Evolutionary conservation across 2,888 invertebrate genomes (phyloP), one percentile per base, ranked within the genome.

Genomic region (Pristionchus maxplancki): DNA sequence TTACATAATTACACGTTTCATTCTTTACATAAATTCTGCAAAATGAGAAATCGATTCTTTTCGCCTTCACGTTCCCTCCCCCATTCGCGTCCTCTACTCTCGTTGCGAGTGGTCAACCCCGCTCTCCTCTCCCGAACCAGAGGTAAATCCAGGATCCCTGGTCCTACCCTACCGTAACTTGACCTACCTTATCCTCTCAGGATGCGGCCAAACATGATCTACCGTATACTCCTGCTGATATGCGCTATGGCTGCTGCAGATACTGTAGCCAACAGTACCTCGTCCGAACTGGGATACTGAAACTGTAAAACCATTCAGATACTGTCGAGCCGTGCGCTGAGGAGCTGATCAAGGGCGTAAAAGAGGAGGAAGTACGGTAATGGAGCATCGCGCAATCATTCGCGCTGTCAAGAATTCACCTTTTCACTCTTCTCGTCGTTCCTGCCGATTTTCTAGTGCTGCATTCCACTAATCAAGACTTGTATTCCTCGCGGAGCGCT

Each of bases 41-140:
- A 58, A 58, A 58, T 24, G 24, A 58, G 24, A n/a, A 58, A n/a
- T n/a, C 1, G 9, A 24, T 24, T 9, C 2, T 9, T 24, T n/a
- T 24, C 24, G 9, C 24, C 24, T 58, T 58, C 58, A 3, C 58
- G 1, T n/a, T 20, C 24, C 8, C 24, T n/a, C 58, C 53, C 58
- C 6, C 58, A 58, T 58, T 58, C 58, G n/a, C 58, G 58, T 58
- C 58, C 58, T 58, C 58, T 58, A 24, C 58, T 58, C 58, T 58
- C 58, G 5, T 58, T n/a, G 58, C n/a, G 58, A 58, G 58, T 58
- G 58, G 58, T 58, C 58, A 58, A 58, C 58, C 24, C 24, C n/a
- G 58, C 58, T 58, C 58, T 58, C n/a, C 58, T 58, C 58, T 58
- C 58, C 58, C n/a, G n/a, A 58, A 58, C 58, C 58, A 58, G 58